phyloP scores from a whole-genome alignment of 2,797 vertebrate genomes.

The Taeniopygia guttata region DNA sequence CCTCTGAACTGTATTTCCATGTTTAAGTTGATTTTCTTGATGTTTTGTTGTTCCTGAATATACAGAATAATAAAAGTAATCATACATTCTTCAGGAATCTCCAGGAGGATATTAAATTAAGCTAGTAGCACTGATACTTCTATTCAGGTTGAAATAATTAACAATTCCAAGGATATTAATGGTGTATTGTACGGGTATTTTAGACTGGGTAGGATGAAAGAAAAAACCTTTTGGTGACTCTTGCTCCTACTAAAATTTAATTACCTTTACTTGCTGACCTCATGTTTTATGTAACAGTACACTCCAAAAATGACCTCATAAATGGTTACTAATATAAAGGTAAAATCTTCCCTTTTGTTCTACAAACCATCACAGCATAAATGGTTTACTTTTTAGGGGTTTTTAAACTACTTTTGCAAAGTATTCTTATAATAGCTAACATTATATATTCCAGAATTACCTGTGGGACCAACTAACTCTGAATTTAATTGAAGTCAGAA shows the following conservation, averaged over 20 bases:
- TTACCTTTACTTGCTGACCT: constrained; percentile 77
- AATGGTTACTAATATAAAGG: constrained; percentile 73
- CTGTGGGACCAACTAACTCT: constrained; percentile 70
- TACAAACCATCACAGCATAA: constrained; percentile 58
- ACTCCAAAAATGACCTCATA: constrained; percentile 75
- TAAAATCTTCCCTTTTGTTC: constrained; percentile 48
- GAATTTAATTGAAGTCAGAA: constrained; percentile 75
- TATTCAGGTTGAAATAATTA: constrained; percentile 79
- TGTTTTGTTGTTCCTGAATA: constrained; percentile 40
- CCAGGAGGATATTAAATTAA: constrained; percentile 70
- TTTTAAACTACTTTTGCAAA: constrained; percentile 68
- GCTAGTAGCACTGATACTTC: constrained; percentile 64
- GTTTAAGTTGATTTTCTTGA: not conserved
- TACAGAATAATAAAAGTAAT: constrained; percentile 68
- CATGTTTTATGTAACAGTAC: constrained; percentile 78
- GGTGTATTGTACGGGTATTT: constrained; percentile 70
- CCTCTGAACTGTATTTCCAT: not conserved
- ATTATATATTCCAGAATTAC: constrained; percentile 54
- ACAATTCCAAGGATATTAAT: constrained; percentile 74
- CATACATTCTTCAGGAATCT: constrained; percentile 66
- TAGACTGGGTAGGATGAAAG: constrained; percentile 72
- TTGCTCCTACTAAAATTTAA: constrained; percentile 80
- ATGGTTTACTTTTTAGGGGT: not conserved
- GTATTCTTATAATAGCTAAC: constrained; percentile 74
- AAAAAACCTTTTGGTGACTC: constrained; percentile 77